These are phyloP conservation scores for Nematopogon swammerdamellus DNA, from an alignment of 2,888 invertebrate species.

Conservation along the genomic window DNA sequence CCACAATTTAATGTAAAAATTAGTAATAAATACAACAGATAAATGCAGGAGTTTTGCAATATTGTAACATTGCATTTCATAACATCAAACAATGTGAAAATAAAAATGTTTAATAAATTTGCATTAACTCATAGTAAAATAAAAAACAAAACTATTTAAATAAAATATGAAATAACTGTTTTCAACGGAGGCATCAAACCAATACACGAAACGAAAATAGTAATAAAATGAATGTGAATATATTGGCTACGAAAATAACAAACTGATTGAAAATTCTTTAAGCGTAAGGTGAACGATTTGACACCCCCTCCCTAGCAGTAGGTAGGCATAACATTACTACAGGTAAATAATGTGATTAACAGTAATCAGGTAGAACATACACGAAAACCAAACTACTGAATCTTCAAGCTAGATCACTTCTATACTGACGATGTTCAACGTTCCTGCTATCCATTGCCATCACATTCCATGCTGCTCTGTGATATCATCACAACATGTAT, in stretches of 20 bases:
- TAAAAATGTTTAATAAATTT: conserved; percentile 28
- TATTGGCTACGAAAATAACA: conserved; percentile 46
- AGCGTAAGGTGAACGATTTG: conserved; percentile 49
- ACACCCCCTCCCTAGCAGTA: conserved; percentile 53
- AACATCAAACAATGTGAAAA: conserved; percentile 58
- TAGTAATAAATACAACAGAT: conserved; percentile 67
- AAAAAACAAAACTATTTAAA: conserved; percentile 56
- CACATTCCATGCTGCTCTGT: conserved; percentile 20
- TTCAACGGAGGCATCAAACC: conserved; percentile 55
- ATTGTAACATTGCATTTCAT: conserved; percentile 58
- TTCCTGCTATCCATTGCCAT: conserved; percentile 53
- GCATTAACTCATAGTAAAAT: conserved; percentile 57
- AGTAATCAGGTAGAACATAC: conserved; percentile 41
- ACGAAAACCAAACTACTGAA: conserved; percentile 40
- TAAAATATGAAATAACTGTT: conserved; percentile 25
- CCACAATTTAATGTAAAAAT: conserved; percentile 72
- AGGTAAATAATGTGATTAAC: neutral
- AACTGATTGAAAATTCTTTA: conserved; percentile 23
- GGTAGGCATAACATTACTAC: neutral
- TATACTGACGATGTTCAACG: conserved; percentile 49
- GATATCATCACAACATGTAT: too few relatives aligned
- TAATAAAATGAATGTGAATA: conserved; percentile 51
- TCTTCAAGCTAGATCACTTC: conserved; percentile 48
- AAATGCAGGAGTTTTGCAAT: conserved; percentile 65
- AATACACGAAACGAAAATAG: conserved; percentile 46